Evolutionary conservation across 2,797 vertebrate species (phyloP).

Genomic region (Mareca strepera): DNA sequence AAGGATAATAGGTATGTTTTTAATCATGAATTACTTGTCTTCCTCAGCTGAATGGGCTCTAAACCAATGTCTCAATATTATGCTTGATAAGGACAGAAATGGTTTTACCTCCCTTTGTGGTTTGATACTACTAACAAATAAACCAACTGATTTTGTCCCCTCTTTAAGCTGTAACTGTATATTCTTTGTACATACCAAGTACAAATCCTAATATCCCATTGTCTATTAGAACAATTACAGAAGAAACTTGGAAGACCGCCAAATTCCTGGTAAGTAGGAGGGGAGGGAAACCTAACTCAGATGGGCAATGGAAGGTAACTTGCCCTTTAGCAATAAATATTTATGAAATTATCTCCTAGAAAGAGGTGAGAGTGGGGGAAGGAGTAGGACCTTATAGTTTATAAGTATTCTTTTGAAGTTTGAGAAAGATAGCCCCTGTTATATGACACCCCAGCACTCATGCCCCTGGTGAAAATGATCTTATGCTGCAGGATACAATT

Average conservation of each 20-base stretch:
- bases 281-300: background rate
- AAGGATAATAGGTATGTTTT: constrained; percentile 18
- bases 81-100: background rate
- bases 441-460: background rate
- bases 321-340: constrained; percentile 37
- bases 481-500: constrained; percentile 34
- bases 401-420: constrained; percentile 20
- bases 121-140: background rate
- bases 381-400: background rate
- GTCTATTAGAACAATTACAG: background rate
- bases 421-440: background rate
- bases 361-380: background rate
- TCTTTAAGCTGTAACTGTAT: background rate
- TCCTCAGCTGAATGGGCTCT: background rate
- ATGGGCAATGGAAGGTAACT: background rate
- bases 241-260: background rate
- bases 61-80: background rate
- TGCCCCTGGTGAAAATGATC: background rate
- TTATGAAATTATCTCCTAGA: constrained; percentile 32
- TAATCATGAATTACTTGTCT: constrained; percentile 12
- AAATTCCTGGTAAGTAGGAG: background rate
- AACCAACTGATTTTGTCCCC: background rate
- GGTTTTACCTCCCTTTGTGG: background rate
- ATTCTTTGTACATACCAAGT: background rate
- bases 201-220: background rate